Base-by-base conservation (phyloP, 2,888 invertebrate species). In the Patella ulyssiponensis region DNA sequence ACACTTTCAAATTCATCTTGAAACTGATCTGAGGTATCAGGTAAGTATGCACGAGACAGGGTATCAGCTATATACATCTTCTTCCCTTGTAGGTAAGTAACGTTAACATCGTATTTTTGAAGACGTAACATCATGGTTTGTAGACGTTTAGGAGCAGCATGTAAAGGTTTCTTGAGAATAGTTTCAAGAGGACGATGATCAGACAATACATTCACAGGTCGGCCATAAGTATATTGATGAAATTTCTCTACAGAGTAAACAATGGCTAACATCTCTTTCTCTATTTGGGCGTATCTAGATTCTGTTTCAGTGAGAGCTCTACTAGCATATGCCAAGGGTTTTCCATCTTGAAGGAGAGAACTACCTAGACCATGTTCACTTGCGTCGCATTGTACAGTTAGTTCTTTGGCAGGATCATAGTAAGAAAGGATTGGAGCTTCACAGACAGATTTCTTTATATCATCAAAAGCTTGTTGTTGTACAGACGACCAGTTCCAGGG, bases 41-140 rank as follows among this genome's bases (percentile, higher is more conserved):
- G 15, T n/a, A 56, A n/a, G 56, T 56, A 56, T 56, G 56, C 56
- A n/a, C 56, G 15, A 56, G 56, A 56, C n/a, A 56, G n/a, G 4
- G 54, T 54, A 17, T 54, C 54, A 17, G 54, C 54, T 15, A 54
- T 17, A 54, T 54, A 56, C 11, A 44, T 44, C 44, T 44, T 44
- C 44, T 44, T 44, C 44, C 84, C 83, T 54, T 75, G 75, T 58
- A 69, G 79, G 71, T 84, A 79, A 51, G n/a, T n/a, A 15, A 81
- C 79, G 2, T 71, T 54, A 23, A 80, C 73, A 44, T 85, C 80
- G 76, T 81, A 84, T 58, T 72, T 71, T 69, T 83, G 85, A 7
- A 82, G 56, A 23, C 79, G 74, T 33, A 86, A 73, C 17, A 85
- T 44, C 82, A 86, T 84, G n/a, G 80, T 70, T 75, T 85, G 85